Conservation (phyloP, 2,888 invertebrate species). For the Drosophila subquinaria region DNA sequence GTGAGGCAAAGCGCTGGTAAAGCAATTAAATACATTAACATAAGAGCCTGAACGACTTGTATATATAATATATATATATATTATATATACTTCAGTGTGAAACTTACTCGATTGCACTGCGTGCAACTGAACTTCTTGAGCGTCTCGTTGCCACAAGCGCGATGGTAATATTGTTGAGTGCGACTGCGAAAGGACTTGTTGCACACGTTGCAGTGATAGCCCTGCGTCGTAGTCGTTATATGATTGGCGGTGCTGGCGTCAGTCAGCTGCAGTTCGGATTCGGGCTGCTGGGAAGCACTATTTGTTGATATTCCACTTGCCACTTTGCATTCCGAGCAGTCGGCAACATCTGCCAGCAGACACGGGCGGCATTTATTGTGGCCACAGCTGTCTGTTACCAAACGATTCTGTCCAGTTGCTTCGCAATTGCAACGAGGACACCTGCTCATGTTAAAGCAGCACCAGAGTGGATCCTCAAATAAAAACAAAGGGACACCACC, state of each 20-base stretch:
- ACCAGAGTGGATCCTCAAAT: not conserved
- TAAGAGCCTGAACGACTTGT: not conserved
- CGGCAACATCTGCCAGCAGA: slow-evolving; percentile 89
- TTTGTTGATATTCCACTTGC: not conserved
- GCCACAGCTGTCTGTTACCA: slow-evolving; percentile 91
- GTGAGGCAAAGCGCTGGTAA: slow-evolving; percentile 89
- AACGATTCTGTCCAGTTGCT: slow-evolving; percentile 87
- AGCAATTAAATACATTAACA: not conserved
- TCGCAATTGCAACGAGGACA: slow-evolving; percentile 69
- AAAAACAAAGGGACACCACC: slow-evolving; percentile 15
- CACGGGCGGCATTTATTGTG: slow-evolving; percentile 92
- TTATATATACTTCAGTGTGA: not conserved
- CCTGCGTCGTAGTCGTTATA: slow-evolving; percentile 52
- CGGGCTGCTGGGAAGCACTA: not conserved
- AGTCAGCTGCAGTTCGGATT: not conserved
- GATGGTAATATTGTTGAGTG: slow-evolving; percentile 89
- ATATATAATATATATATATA: no score
- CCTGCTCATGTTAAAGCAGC: slow-evolving; percentile 40
- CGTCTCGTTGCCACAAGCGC: slow-evolving; percentile 87
- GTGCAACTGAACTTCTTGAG: slow-evolving; percentile 86
- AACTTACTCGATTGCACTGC: slow-evolving; percentile 81
- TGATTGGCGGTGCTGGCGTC: slow-evolving; percentile 53
- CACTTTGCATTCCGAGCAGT: slow-evolving; percentile 86
- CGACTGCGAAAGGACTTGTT: slow-evolving; percentile 89
- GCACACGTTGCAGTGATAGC: slow-evolving; percentile 88